These are phyloP conservation scores for Lamellibrachia satsuma DNA, from an alignment of 2,888 invertebrate genomes.

Conservation along the genomic window DNA sequence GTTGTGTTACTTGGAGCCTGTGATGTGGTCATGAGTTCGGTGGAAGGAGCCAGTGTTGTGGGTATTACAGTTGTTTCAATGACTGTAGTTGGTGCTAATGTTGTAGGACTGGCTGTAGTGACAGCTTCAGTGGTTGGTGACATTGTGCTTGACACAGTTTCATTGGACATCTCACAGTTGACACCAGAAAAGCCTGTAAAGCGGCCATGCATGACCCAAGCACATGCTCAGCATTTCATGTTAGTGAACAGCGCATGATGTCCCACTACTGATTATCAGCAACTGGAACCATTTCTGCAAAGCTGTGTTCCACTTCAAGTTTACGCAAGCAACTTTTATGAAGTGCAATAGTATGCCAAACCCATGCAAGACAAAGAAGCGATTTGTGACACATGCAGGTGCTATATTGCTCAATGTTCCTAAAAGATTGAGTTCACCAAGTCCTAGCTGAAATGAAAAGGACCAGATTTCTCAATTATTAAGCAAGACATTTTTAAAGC, in stretches of 20 bases:
- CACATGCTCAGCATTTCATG: background rate
- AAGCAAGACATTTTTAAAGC: background rate
- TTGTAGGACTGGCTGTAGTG: background rate
- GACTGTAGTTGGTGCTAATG: background rate
- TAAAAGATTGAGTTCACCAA: background rate
- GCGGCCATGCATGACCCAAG: background rate
- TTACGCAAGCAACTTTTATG: too few species aligned
- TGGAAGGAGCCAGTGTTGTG: too few species aligned
- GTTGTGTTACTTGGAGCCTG: too few species aligned
- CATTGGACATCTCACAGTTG: slow-evolving; percentile 21
- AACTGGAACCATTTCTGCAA: background rate
- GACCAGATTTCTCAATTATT: background rate
- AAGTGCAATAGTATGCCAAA: too few species aligned
- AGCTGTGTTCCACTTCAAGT: too few species aligned
- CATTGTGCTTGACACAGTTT: slow-evolving; percentile 14
- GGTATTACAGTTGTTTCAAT: background rate
- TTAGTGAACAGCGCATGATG: background rate
- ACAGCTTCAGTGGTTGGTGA: background rate
- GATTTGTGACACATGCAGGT: background rate
- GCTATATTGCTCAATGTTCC: background rate
- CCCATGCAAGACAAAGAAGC: too few species aligned
- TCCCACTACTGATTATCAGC: background rate
- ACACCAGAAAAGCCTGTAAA: slow-evolving; percentile 22
- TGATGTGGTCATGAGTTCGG: too few species aligned
- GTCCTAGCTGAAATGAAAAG: background rate